Base-by-base conservation (phyloP, 1,140 invertebrate species). In the Diprion similis region DNA sequence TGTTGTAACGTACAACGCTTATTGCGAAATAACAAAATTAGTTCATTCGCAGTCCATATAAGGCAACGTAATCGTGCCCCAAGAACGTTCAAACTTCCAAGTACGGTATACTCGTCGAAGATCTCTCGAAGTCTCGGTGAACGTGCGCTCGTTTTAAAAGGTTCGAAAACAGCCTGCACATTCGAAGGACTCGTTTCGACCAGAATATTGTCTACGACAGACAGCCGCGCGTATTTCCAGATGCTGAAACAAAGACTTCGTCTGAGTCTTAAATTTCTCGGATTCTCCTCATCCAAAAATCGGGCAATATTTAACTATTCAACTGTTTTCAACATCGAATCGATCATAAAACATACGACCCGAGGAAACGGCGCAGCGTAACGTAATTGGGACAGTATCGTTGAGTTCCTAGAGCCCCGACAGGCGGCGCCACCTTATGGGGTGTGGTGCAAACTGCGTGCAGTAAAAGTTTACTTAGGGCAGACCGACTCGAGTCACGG, bases 361-460 rank as follows among this genome's bases (percentile, higher is more conserved):
- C 24, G 24, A 37, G 24, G 6, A 37, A 37, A 37, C 24, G 24
- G 24, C 24, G 24, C 24, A 37, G 24, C 24, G 24, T 37, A 37
- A 37, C 24, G 24, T 37, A 37, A 37, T 37, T 37, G 24, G 24
- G 24, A 37, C 24, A 37, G 6, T 37, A 37, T 37, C 2, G 24
- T 6, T 37, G 24, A 3, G 24, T 37, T 37, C 24, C 24, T 6
- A 1, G 1, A 64, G 2, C 8, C 47, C 68, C 74, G 66, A 51
- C 70, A 79, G 79, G 77, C 75, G 75, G 72, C 68, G 73, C 59
- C 74, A 73, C 69, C 10, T 71, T 15, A 1, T 65, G 79, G 80
- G 80, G 79, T 81, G 80, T 81, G 80, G 80, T 80, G 71, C 17
- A 68, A 37, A 37, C 24, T 37, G 24, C 24, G 24, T 37, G 24